phyloP scores from a whole-genome alignment of 2,113 vertebrate genomes.

The Engystomops pustulosus region DNA sequence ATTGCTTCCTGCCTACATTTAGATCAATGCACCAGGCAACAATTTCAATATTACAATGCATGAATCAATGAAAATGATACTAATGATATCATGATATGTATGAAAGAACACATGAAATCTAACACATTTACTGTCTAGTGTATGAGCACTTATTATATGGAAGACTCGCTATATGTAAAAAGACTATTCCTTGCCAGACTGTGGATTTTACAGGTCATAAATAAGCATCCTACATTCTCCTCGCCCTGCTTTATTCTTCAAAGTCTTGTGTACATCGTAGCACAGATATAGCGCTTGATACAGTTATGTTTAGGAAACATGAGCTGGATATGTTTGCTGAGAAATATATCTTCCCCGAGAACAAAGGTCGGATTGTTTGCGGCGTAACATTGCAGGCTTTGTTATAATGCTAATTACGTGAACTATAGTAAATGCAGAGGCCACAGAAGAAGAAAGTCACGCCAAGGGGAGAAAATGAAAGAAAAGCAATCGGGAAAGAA shows the following conservation, averaged over 20 bases:
- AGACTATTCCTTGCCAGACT: neutral
- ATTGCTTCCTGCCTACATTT: no score
- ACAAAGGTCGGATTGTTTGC: constrained; percentile 38
- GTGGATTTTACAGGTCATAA: neutral
- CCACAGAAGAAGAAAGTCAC: constrained; percentile 11
- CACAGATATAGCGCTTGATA: constrained; percentile 9
- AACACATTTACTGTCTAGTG: no score
- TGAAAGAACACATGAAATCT: no score
- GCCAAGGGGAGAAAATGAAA: constrained; percentile 27
- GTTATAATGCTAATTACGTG: constrained; percentile 44
- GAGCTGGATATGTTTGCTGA: constrained; percentile 20
- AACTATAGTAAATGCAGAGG: constrained; percentile 40
- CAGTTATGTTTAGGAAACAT: constrained; percentile 10
- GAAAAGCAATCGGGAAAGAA: neutral
- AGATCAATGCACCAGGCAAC: no score
- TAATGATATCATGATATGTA: neutral
- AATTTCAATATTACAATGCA: no score
- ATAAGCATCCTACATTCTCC: neutral
- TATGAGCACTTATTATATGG: neutral
- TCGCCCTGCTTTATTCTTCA: neutral
- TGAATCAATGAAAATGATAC: neutral
- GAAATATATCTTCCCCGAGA: constrained; percentile 19
- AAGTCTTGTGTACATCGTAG: neutral
- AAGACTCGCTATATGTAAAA: neutral
- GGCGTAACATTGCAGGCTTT: constrained; percentile 21